A percentile compares a stretch with the other conserved stretches of the same genome.
These are phyloP conservation scores for Gracilinanus agilis DNA, from an alignment of 2,113 vertebrate species.

Conservation along the genomic window DNA sequence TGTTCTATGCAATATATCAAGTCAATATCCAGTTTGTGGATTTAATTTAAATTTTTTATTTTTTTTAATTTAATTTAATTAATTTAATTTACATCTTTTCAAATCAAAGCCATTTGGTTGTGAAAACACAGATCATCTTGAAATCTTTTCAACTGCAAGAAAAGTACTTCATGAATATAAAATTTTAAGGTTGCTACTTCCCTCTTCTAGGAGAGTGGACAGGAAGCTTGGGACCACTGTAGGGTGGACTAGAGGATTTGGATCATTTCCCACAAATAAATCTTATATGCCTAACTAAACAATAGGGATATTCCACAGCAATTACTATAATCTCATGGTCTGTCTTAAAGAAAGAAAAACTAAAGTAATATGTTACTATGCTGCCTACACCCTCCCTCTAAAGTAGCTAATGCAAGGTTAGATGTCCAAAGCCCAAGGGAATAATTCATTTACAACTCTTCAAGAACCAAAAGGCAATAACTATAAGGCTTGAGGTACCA, in stretches of 20 bases:
- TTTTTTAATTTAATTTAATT: no score
- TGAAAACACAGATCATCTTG: neutral
- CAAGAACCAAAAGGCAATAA: neutral
- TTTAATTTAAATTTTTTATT: no score
- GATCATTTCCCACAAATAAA: neutral
- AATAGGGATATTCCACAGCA: neutral
- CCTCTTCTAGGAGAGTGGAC: neutral
- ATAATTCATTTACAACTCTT: neutral
- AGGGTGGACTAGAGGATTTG: neutral
- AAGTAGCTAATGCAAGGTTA: neutral
- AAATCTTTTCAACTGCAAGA: neutral
- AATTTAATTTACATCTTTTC: no score
- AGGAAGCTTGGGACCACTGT: neutral
- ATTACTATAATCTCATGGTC: neutral
- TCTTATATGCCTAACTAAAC: neutral
- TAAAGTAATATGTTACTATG: neutral
- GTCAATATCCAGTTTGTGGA: neutral
- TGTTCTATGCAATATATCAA: neutral
- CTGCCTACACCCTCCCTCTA: neutral
- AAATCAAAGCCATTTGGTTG: neutral
- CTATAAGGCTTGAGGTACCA: neutral
- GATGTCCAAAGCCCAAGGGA: neutral
- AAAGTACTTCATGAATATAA: neutral
- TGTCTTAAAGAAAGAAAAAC: neutral
- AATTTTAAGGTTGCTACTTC: neutral